Percentiles rank a stretch among this genome's conserved stretches.
Conservation (phyloP, 2,888 invertebrate genomes). For the Drosophila incognita region DNA sequence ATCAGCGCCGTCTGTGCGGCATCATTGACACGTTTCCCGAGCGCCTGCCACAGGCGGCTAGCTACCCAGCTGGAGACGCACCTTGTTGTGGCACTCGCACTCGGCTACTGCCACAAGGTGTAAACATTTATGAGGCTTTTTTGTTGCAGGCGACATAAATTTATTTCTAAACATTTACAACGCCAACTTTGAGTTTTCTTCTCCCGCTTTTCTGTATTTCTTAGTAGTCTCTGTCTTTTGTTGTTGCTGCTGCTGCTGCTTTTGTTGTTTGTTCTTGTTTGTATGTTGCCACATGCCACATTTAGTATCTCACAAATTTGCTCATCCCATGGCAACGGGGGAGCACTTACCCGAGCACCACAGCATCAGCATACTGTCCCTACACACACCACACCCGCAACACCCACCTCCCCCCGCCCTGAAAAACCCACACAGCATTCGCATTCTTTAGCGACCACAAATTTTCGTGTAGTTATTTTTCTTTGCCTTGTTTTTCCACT, state of each 20-base stretch:
- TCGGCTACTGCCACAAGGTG: constrained; percentile 54
- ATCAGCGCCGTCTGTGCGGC: constrained; percentile 60
- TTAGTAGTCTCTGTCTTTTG: constrained; percentile 18
- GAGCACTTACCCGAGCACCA: constrained; percentile 41
- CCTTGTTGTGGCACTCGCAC: constrained; percentile 5
- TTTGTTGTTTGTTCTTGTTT: constrained; percentile 18
- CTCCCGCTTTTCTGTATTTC: constrained; percentile 4
- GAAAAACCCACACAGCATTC: constrained; percentile 25
- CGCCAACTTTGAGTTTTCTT: constrained; percentile 46
- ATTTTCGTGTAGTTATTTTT: constrained; percentile 79
- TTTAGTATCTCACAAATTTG: constrained; percentile 75
- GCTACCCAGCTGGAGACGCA: constrained; percentile 22
- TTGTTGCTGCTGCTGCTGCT: constrained; percentile 12
- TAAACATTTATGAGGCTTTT: constrained; percentile 69
- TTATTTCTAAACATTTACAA: constrained; percentile 76
- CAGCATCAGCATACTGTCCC: constrained; percentile 12
- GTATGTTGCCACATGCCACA: constrained; percentile 68
- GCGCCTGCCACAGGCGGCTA: constrained; percentile 26
- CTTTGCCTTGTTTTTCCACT: constrained; percentile 38
- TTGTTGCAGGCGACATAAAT: constrained; percentile 74
- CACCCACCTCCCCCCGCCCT: not conserved
- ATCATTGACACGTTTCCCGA: constrained; percentile 76
- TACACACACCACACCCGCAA: not conserved
- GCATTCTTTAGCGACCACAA: constrained; percentile 74
- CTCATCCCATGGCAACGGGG: constrained; percentile 50